phyloP scores from a whole-genome alignment of 2,113 vertebrate species.

The Stomatorhinus ivindoensis region DNA sequence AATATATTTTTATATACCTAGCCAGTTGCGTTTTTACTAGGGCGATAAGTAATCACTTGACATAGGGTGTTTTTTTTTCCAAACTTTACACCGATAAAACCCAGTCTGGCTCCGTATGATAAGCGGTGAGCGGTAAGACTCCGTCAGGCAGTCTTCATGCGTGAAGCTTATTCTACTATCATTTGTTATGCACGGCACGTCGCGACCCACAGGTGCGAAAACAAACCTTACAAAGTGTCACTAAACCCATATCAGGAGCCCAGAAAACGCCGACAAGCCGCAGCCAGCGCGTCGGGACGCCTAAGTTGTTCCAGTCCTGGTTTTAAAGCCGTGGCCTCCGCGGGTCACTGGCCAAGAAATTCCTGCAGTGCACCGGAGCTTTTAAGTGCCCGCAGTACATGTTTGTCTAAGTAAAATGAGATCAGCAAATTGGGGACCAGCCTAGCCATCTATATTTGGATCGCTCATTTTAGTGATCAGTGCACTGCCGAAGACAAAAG shows the following conservation, averaged over 20 bases:
- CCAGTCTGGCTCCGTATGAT: neutral
- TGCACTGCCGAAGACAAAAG: neutral
- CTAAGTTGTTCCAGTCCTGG: neutral
- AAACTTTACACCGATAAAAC: neutral
- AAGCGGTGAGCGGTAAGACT: neutral
- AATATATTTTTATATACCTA: neutral
- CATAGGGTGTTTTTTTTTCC: neutral
- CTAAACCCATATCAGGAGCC: neutral
- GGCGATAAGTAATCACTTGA: neutral
- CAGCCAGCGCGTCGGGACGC: neutral
- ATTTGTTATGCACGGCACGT: neutral
- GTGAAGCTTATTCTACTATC: neutral
- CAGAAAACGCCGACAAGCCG: neutral
- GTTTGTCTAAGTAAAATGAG: neutral
- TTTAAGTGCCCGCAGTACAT: neutral
- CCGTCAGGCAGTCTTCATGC: neutral
- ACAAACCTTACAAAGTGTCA: neutral
- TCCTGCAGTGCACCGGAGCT: neutral
- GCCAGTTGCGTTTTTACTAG: neutral
- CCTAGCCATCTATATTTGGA: neutral
- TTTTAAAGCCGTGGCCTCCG: neutral
- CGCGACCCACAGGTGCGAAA: slow-evolving; percentile 8
- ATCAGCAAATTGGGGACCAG: neutral
- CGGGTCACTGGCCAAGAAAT: neutral
- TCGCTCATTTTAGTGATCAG: neutral